Base-by-base conservation (phyloP, 2,888 invertebrate species). In the Anorthoa munda region DNA sequence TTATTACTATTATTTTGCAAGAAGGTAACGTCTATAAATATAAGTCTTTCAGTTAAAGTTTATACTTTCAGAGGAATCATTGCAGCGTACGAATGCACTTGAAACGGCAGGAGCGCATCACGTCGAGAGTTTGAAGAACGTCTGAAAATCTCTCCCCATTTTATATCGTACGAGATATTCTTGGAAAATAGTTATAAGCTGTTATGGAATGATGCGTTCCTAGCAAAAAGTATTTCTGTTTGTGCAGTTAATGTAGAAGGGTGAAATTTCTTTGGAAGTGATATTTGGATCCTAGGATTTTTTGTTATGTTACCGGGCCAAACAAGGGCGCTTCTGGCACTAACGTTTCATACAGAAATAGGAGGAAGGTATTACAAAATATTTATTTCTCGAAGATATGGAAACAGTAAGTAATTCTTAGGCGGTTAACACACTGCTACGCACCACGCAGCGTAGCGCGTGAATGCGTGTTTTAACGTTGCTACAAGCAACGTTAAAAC, bases 81-180 rank as follows among this genome's bases (percentile, higher is more conserved):
- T 66, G 39, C 18, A 17, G 53, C 26, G 5, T 80, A 23, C 21
- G 51, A 63, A 63, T 66, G 26, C 46, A 50, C 58, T 67, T 31
- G 45, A 48, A 61, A 48, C 31, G n/a, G 12, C 13, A 56, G 45
- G 13, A 60, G 50, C 60, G 23, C 66, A 65, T 51, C 12, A 9
- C 11, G 21, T 58, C n/a, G 11, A 67, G 46, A 2, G 61, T 13
- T 53, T 77, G 48, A 80, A 81, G 76, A n/a, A 75, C 61, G 76
- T 31, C 67, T 67, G 53, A 9, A 21, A 75, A 50, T 48, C 45
- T 66, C 9, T 66, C 53, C 2, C 2, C 7, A 18, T 51, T 58
- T 75, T 15, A n/a, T 12, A 31, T 23, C 9, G 23, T 17, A 26
- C n/a, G 18, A 74, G 48, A 65, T 59, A 74, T 80, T 77, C 74